Base-by-base conservation (phyloP, 2,113 vertebrate genomes). In the Chinchilla lanigera region DNA sequence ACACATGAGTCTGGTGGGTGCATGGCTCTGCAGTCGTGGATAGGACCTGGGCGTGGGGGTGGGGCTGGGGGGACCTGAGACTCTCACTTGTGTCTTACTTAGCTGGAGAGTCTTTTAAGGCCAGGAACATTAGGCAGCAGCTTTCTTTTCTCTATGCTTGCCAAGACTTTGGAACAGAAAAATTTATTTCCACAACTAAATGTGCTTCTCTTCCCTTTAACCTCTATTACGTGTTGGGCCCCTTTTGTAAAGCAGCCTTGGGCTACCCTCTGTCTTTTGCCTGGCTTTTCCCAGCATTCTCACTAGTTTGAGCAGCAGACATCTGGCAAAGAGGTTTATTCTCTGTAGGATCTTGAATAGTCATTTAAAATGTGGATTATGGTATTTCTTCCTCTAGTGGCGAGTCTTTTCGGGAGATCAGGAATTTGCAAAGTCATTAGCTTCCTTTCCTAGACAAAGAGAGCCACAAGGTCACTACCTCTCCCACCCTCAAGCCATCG, bases 341-440 rank as follows among this genome's bases (percentile, higher is more conserved):
- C 47, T 96, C 8, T 92, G 90, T 86, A 81, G 63, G 73, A 61
- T 97, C 77, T 91, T 88, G 86, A 95, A 26, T 95, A 86, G 24
- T n/a, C 69, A 52, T 85, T 93, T 94, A 93, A 89, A 88, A 89
- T 93, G 35, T 94, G 54, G 44, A 82, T 96, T 92, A 44, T 81
- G n/a, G 54, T 88, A 22, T 94, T 65, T 88, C 82, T 82, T 54
- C 41, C 33, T n/a, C 24, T 22, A 41, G 78, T 89, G 75, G 52
- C 56, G 93, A 92, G 50, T 90, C 38, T 95, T 95, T 97, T 89
- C 38, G 90, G 89, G 54, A 96, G 91, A 96, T 50, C 12, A 93
- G 65, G n/a, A 97, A 73, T 94, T 94, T 96, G 86, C 60, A 47
- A 93, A 95, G 54, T 96, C 83, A 80, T 96, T 93, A 83, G 41